Percentiles rank a stretch among this genome's conserved stretches.
Evolutionary conservation across 2,113 vertebrate genomes (phyloP).

Genomic region (Sigmodon hispidus): DNA sequence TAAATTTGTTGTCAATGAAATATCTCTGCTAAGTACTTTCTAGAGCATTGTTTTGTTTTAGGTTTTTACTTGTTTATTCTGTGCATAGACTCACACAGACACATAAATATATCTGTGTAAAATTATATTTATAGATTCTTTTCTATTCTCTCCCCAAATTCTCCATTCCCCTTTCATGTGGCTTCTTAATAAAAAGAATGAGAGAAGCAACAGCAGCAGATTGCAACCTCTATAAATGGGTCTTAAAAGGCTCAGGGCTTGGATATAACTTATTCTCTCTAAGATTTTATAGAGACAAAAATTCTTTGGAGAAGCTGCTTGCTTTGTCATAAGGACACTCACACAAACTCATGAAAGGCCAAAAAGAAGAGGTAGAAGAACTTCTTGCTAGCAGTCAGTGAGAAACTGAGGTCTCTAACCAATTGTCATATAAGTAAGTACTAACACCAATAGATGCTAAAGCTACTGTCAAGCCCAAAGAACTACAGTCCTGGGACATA

Average conservation of each 20-base stretch:
- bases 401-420: neutral
- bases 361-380: neutral
- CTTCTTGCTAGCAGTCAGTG: neutral
- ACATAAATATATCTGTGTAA: neutral
- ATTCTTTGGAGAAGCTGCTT: neutral
- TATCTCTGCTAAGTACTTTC: neutral
- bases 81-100: neutral
- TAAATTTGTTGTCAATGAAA: neutral
- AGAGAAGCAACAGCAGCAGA: neutral
- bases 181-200: constrained; percentile 1
- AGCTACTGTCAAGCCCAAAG: neutral
- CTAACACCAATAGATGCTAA: neutral
- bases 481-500: neutral
- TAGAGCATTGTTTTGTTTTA: neutral
- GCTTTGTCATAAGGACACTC: neutral
- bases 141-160: constrained; percentile 11
- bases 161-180: neutral
- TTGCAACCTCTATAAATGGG: neutral
- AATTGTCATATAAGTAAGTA: neutral
- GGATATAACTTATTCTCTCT: neutral
- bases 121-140: constrained; percentile 25
- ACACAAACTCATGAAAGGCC: neutral
- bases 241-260: neutral
- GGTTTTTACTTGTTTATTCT: neutral
- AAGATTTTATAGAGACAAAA: neutral